A percentile compares a stretch with the other conserved stretches of the same genome.
phyloP scores from a whole-genome alignment of 2,113 vertebrate genomes.

The Zosterops pallidus region DNA sequence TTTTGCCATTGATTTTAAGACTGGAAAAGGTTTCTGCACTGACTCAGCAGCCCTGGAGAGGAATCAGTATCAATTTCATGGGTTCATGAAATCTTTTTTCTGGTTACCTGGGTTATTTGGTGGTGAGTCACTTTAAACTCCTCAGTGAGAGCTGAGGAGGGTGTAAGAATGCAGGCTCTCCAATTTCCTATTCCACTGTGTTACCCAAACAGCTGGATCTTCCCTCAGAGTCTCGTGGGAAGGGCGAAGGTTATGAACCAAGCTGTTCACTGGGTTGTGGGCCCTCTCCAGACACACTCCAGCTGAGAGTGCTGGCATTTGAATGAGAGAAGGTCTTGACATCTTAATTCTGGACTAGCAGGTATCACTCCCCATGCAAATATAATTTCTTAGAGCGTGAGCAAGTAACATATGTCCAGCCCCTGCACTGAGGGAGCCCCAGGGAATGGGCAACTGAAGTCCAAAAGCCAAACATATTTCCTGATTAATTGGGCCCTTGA shows the following conservation, averaged over 20 bases:
- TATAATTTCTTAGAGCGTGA: conserved; percentile 22
- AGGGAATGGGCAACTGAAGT: conserved; percentile 55
- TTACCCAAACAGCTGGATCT: conserved; percentile 32
- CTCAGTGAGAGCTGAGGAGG: background rate
- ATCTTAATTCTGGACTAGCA: conserved; percentile 59
- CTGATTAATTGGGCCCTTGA: conserved; percentile 65
- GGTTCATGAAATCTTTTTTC: background rate
- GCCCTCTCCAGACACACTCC: conserved; percentile 44
- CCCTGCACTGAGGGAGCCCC: conserved; percentile 8
- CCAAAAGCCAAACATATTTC: conserved; percentile 66
- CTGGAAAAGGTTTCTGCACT: background rate
- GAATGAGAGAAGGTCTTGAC: conserved; percentile 60
- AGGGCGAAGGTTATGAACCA: conserved; percentile 30
- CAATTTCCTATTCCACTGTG: conserved; percentile 11
- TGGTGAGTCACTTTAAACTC: background rate
- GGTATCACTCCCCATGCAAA: conserved; percentile 55
- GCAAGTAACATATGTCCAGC: conserved; percentile 64
- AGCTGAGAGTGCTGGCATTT: conserved; percentile 46
- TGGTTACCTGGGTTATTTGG: background rate
- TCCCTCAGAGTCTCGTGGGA: background rate
- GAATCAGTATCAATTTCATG: background rate
- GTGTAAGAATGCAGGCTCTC: background rate
- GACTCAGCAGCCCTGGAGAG: background rate
- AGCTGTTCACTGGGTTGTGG: conserved; percentile 26
- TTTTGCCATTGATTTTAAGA: background rate